Evolutionary conservation across 2,113 vertebrate species (phyloP).

Genomic region (Australoheros scitulus): DNA sequence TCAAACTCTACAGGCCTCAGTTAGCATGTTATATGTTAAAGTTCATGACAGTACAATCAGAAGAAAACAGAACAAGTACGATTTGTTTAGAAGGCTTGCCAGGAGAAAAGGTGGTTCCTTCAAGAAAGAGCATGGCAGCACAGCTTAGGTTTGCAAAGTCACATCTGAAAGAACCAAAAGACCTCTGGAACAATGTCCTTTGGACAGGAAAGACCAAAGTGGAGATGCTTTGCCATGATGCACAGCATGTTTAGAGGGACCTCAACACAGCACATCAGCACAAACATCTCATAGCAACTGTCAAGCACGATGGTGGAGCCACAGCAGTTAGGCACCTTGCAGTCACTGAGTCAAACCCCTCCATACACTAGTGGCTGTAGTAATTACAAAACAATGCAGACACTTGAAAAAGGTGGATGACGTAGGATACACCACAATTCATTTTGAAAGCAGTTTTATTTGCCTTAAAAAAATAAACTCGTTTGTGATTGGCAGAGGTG

Average conservation of each 20-base stretch:
- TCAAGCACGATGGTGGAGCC: not conserved
- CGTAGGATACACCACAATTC: not conserved
- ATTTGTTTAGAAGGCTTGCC: not conserved
- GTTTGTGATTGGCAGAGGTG: too few species aligned
- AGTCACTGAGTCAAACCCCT: not conserved
- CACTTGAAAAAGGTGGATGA: not conserved
- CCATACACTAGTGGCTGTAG: not conserved
- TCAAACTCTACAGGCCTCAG: not conserved
- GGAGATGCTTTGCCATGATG: not conserved
- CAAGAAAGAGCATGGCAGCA: too few species aligned
- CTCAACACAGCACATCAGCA: not conserved
- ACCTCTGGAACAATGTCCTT: not conserved
- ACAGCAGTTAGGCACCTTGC: not conserved
- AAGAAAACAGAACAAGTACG: not conserved
- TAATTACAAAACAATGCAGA: not conserved
- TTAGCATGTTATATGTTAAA: not conserved
- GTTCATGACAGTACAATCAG: not conserved
- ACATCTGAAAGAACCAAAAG: too few species aligned
- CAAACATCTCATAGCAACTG: not conserved
- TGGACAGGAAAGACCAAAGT: not conserved
- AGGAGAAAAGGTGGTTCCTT: accelerated
- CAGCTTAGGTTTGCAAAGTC: too few species aligned
- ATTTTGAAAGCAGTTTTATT: too few species aligned
- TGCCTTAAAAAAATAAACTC: too few species aligned
- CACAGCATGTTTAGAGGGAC: not conserved